Base-by-base conservation (phyloP, 1,140 invertebrate species). In the Drosophila sturtevanti region DNA sequence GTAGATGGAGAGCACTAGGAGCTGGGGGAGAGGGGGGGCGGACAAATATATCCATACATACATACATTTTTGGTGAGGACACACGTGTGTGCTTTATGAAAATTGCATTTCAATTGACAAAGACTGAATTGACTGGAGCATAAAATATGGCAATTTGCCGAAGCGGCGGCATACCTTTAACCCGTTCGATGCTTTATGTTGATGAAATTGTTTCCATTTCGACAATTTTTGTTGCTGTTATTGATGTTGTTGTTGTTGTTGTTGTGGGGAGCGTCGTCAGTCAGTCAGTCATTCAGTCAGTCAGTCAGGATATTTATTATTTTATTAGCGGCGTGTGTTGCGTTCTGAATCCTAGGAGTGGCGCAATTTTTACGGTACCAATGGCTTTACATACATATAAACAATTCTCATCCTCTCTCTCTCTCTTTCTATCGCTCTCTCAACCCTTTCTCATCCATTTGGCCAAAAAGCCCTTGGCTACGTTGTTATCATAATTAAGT, bases 51-150 rank as follows among this genome's bases (percentile, higher is more conserved):
- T n/a, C n/a, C n/a, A n/a, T n/a, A n/a, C n/a, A n/a, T 24, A 56
- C 16, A 56, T 63, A 63, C 38, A 52, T 11, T 62, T 44, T 21
- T 48, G 16, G 1, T 18, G 22, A 34, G n/a, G 12, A 14, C 12
- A 41, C 68, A 89, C 84, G 85, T 84, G 79, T 87, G 73, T 72
- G 84, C 79, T 87, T 87, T 89, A 87, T 89, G 85, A 84, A 87
- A 87, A 87, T 87, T 87, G 84, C 84, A 79, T 89, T 89, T 84
- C 79, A 84, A 89, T 87, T 89, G 84, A 77, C 85, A 87, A 77
- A 69, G 63, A 77, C 54, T 18, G 63, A 44, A 75, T 56, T 60
- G 68, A 63, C 60, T 64, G 58, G 63, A 63, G 74, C 84, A 87
- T 87, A 87, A 87, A 89, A 87, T 87, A 87, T 87, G 79, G 76